Evolutionary conservation across 2,888 invertebrate genomes (phyloP), one percentile per base, ranked within the genome.

Genomic region (Kryphioiulus occultus): DNA sequence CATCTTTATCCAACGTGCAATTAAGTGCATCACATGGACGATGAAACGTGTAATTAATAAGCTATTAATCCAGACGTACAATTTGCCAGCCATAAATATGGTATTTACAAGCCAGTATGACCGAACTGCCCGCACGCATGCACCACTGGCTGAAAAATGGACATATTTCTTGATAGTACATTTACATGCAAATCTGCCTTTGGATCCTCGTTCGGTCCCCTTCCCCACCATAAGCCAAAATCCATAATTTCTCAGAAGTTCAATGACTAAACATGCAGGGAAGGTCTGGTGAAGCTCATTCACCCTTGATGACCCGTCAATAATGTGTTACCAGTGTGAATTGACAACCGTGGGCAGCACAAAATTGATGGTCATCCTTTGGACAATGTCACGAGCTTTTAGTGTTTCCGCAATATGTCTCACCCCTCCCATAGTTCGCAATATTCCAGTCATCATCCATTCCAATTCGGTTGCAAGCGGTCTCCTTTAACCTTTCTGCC

Each of bases 311-410:
- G 26, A 26, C 19, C 68, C 68, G 26, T 26, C 26, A 26, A 26
- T 68, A 68, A 26, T 68, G 22, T 19, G 68, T 68, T 68, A 9
- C 68, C 0, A 26, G 22, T 26, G 68, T 68, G 68, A 68, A 68
- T 7, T 68, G 68, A 68, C 68, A 68, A 26, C 68, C 68, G 2
- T 68, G 22, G 68, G 68, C 68, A 68, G 68, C 12, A 26, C 26
- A 68, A 68, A 68, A 68, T 85, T 85, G 85, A 85, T 85, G 85
- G 85, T 85, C 85, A 85, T 85, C 85, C 85, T 85, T 85, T 30
- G 44, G 85, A 85, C 44, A 39, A 44, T 85, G 85, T 85, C 47
- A 44, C 30, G 19, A 22, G 44, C 42, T n/a, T 47, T 85, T 68
- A 68, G 26, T 26, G 68, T 68, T 42, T 85, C 85, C 39, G 10